Conservation (phyloP, 2,888 invertebrate species). For the Nephrotoma flavescens region DNA sequence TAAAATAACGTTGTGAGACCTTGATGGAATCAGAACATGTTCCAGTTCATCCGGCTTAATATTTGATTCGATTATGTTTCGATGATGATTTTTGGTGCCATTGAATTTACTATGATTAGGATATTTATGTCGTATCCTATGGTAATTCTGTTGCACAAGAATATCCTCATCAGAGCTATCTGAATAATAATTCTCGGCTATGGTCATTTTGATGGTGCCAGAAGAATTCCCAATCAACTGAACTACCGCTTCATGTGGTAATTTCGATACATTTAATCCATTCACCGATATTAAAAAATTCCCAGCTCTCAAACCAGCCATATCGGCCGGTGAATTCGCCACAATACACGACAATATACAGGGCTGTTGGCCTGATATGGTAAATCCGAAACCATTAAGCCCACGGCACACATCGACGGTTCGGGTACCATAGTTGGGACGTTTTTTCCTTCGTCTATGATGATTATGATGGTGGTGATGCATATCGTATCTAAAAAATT, state of each 20-base stretch:
- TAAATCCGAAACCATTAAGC: slow-evolving; percentile 89
- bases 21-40: not conserved
- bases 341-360: slow-evolving; percentile 92
- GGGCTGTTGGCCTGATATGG: slow-evolving; percentile 91
- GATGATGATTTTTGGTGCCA: slow-evolving; percentile 1
- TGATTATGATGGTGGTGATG: slow-evolving; percentile 30
- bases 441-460: slow-evolving; percentile 43
- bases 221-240: slow-evolving; percentile 75
- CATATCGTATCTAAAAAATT: not conserved
- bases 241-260: slow-evolving; percentile 87
- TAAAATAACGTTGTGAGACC: slow-evolving; percentile 18
- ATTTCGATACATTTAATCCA: slow-evolving; percentile 78
- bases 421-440: slow-evolving; percentile 41
- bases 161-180: slow-evolving; percentile 71
- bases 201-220: slow-evolving; percentile 69
- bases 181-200: slow-evolving; percentile 74
- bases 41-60: not conserved
- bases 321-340: slow-evolving; percentile 75
- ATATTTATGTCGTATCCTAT: slow-evolving; percentile 7
- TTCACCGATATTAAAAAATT: slow-evolving; percentile 88
- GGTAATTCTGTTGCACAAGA: slow-evolving; percentile 22
- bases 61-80: not conserved
- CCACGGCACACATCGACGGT: slow-evolving; percentile 72
- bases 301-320: slow-evolving; percentile 78
- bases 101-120: slow-evolving; percentile 9